A percentile compares a stretch with the other conserved stretches of the same genome.
Conservation (phyloP, 2,888 invertebrate species). For the Thereva unica region DNA sequence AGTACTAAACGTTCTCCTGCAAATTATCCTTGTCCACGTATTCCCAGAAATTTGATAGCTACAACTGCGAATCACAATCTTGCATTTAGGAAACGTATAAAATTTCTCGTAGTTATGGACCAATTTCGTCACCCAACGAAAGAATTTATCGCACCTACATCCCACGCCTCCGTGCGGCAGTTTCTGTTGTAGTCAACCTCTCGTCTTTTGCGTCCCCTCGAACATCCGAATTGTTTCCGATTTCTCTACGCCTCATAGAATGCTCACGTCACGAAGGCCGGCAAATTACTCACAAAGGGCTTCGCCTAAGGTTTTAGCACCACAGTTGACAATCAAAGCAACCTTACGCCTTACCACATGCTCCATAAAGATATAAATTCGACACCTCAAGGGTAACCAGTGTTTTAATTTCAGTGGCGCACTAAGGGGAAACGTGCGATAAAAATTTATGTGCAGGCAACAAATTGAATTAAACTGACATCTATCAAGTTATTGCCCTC, state of each 20-base stretch:
- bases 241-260: neutral
- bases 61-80: no score
- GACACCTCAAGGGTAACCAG: slow-evolving; percentile 19
- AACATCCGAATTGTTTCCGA: slow-evolving; percentile 5
- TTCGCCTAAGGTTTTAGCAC: slow-evolving; percentile 11
- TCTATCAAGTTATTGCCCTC: slow-evolving; percentile 22
- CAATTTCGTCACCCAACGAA: no score
- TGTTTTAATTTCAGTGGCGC: slow-evolving; percentile 13
- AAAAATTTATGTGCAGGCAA: slow-evolving; percentile 32
- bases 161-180: no score
- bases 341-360: slow-evolving; percentile 6
- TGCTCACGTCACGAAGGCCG: neutral
- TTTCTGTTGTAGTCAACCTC: no score
- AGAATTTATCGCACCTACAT: no score
- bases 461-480: slow-evolving; percentile 35
- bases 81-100: no score
- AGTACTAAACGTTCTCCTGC: no score
- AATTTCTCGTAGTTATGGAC: no score
- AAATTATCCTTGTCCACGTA: no score
- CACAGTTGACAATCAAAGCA: slow-evolving; percentile 19
- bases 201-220: no score
- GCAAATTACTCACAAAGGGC: slow-evolving; percentile 1
- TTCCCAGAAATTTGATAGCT: no score
- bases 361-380: slow-evolving; percentile 26
- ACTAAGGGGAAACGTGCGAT: slow-evolving; percentile 21